Percentiles rank a stretch among this genome's conserved stretches.
Conservation (phyloP, 1,140 invertebrate genomes). For the Psilanteris sp. region DNA sequence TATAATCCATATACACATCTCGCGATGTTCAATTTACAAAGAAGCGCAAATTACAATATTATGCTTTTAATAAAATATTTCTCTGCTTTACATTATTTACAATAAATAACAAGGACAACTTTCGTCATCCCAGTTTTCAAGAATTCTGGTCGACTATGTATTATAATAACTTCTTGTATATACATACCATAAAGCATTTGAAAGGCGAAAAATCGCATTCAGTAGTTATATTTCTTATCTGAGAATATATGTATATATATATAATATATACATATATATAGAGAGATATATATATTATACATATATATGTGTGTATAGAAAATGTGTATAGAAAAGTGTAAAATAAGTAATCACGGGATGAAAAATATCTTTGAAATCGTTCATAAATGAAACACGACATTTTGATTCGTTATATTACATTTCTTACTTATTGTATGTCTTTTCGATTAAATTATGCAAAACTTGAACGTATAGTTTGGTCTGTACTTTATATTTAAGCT, state of each 20-base stretch:
- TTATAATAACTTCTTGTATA: conserved; percentile 19
- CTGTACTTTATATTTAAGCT: too few species aligned
- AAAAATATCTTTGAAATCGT: conserved; percentile 48
- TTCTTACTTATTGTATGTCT: too few species aligned
- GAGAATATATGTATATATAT: conserved; percentile 13
- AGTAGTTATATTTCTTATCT: conserved; percentile 17
- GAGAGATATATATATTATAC: too few species aligned
- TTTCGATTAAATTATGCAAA: too few species aligned
- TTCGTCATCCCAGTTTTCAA: too few species aligned
- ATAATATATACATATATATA: too few species aligned
- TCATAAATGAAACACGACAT: conserved; percentile 38
- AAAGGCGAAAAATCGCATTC: conserved; percentile 21
- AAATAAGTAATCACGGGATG: conserved; percentile 39
- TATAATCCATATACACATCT: too few species aligned
- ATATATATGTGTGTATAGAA: conserved; percentile 40
- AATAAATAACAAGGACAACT: conserved; percentile 8
- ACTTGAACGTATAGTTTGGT: too few species aligned
- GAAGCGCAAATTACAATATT: conserved; percentile 27
- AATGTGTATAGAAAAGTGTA: conserved; percentile 59
- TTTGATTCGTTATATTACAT: conserved; percentile 2
- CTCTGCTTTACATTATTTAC: conserved; percentile 47
- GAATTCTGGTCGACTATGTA: too few species aligned
- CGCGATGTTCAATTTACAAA: conserved; percentile 29
- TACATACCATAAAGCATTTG: conserved; percentile 37
- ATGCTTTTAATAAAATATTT: conserved; percentile 52